Conservation (phyloP, 2,113 vertebrate genomes). For the Myanophis thanlyinensis region DNA sequence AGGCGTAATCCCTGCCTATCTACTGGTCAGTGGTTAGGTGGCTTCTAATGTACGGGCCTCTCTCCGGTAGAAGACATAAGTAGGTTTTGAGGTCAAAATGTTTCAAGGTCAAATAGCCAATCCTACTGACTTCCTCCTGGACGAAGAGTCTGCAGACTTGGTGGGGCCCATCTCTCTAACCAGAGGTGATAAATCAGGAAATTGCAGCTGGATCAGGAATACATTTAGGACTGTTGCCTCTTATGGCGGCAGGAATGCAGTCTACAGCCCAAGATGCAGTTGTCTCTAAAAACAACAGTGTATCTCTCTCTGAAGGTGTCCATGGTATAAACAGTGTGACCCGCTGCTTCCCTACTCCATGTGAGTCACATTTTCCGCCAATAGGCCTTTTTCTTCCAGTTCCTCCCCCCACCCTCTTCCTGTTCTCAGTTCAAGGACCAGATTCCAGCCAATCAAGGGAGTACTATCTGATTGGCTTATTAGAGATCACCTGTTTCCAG, state of each 20-base stretch:
- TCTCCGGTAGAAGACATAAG: neutral
- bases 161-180: neutral
- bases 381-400: neutral
- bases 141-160: neutral
- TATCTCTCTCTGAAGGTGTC: neutral
- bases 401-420: neutral
- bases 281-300: neutral
- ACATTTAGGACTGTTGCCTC: too few species aligned
- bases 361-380: neutral
- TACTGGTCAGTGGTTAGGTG: neutral
- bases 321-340: neutral
- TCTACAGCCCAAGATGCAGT: neutral
- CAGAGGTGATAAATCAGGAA: neutral
- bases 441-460: neutral
- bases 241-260: too few species aligned
- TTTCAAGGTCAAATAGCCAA: neutral
- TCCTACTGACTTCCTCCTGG: neutral
- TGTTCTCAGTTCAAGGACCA: neutral
- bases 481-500: neutral
- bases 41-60: neutral
- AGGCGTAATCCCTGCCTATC: neutral
- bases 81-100: too few species aligned
- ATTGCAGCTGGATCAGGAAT: neutral
- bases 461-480: neutral
- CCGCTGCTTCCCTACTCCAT: neutral